These are phyloP conservation scores for Oryzaephilus surinamensis DNA, from an alignment of 1,140 invertebrate species.

Conservation along the genomic window DNA sequence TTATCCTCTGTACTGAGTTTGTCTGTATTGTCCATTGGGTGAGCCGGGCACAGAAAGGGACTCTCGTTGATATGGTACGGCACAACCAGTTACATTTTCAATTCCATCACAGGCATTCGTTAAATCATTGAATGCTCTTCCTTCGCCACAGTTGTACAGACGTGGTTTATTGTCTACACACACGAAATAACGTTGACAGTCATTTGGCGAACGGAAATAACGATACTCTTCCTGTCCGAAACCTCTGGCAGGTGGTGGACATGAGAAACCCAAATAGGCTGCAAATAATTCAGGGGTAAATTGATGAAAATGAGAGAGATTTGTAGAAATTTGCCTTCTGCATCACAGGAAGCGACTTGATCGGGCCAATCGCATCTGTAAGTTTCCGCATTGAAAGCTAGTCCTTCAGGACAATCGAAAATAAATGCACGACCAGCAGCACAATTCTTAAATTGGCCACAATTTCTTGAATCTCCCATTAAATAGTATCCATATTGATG, in stretches of 20 bases:
- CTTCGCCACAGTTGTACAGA: conserved; percentile 62
- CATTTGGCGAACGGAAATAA: conserved; percentile 45
- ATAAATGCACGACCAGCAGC: conserved; percentile 52
- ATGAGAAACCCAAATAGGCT: conserved; percentile 58
- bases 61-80: too few relatives aligned
- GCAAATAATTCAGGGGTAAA: too few relatives aligned
- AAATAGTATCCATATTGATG: conserved; percentile 77
- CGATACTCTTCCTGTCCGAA: conserved; percentile 42
- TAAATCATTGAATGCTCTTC: conserved; percentile 68
- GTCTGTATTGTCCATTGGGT: background rate
- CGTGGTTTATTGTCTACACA: conserved; percentile 64
- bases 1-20: background rate
- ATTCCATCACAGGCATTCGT: conserved; percentile 63
- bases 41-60: background rate
- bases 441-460: conserved; percentile 78
- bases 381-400: conserved; percentile 67
- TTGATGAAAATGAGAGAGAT: background rate
- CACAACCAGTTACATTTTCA: conserved; percentile 67
- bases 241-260: conserved; percentile 43
- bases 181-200: conserved; percentile 74
- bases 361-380: conserved; percentile 84
- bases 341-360: conserved; percentile 62
- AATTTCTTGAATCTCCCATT: conserved; percentile 57
- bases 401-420: conserved; percentile 54
- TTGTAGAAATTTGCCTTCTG: conserved; percentile 59